Conservation (phyloP, 1,140 invertebrate genomes). For the Ylistrum balloti region DNA sequence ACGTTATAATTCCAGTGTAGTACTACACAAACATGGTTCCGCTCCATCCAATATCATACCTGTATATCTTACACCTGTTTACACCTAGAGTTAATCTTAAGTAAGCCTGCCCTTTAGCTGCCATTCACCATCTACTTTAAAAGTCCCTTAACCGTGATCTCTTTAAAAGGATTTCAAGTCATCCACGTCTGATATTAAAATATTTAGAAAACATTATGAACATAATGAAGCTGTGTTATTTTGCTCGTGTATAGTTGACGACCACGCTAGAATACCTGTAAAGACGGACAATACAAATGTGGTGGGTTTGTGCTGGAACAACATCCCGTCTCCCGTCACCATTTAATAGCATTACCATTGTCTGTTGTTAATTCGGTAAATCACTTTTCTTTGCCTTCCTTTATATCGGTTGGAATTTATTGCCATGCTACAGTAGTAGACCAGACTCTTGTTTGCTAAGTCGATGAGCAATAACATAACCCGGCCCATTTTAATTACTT, state of each 20-base stretch:
- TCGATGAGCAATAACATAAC: not conserved
- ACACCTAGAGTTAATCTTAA: not conserved
- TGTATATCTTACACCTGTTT: not conserved
- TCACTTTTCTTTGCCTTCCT: not conserved
- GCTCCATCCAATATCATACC: not conserved
- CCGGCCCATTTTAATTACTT: constrained; percentile 24
- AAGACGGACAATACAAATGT: not conserved
- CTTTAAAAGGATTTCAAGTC: not conserved
- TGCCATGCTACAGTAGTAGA: not conserved
- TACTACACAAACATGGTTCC: not conserved
- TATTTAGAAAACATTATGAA: not conserved
- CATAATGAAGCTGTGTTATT: constrained; percentile 3
- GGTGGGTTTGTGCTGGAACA: not conserved
- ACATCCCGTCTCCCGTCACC: not conserved
- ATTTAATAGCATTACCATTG: not conserved
- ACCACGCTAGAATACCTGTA: not conserved
- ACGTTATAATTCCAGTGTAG: not conserved
- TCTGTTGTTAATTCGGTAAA: not conserved
- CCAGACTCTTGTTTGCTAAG: not conserved
- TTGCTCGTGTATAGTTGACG: not conserved
- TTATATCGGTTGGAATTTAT: not conserved
- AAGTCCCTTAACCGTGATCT: not conserved
- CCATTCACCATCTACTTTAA: not conserved
- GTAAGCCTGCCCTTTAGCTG: not conserved
- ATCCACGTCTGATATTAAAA: constrained; percentile 1